Conservation (phyloP, 2,888 invertebrate species). For the Drosophila cognata region DNA sequence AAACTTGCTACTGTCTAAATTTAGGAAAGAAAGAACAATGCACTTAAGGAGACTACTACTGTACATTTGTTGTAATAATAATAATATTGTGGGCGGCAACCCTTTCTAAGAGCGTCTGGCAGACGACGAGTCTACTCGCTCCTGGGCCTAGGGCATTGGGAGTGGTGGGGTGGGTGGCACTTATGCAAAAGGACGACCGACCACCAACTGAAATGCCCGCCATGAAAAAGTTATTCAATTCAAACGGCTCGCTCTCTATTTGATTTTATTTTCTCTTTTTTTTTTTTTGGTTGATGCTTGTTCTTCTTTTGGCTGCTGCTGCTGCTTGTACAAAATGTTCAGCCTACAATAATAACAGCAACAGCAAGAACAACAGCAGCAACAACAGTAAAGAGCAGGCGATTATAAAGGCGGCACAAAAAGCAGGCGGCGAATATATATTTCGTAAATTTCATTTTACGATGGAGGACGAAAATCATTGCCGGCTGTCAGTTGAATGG, state of each 20-base stretch:
- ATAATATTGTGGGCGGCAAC: constrained; percentile 60
- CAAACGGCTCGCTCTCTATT: constrained; percentile 31
- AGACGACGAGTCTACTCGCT: constrained; percentile 40
- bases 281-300: constrained; percentile 11
- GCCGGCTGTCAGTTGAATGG: constrained; percentile 64
- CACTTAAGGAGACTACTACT: neutral
- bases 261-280: constrained; percentile 16
- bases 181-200: constrained; percentile 50
- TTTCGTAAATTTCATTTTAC: constrained; percentile 79
- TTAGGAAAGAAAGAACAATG: neutral
- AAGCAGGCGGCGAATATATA: constrained; percentile 40
- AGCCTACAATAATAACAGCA: constrained; percentile 23
- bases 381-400: constrained; percentile 22
- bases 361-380: constrained; percentile 1
- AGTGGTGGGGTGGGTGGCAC: constrained; percentile 31
- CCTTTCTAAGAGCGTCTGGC: constrained; percentile 60
- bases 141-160: constrained; percentile 12
- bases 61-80: constrained; percentile 32
- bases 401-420: constrained; percentile 9
- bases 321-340: constrained; percentile 30
- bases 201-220: constrained; percentile 26
- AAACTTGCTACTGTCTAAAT: neutral
- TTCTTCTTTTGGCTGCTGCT: constrained; percentile 16
- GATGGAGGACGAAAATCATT: constrained; percentile 75
- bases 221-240: constrained; percentile 67